These are phyloP conservation scores for Callosobruchus maculatus DNA, from an alignment of 2,888 invertebrate genomes.

Conservation along the genomic window DNA sequence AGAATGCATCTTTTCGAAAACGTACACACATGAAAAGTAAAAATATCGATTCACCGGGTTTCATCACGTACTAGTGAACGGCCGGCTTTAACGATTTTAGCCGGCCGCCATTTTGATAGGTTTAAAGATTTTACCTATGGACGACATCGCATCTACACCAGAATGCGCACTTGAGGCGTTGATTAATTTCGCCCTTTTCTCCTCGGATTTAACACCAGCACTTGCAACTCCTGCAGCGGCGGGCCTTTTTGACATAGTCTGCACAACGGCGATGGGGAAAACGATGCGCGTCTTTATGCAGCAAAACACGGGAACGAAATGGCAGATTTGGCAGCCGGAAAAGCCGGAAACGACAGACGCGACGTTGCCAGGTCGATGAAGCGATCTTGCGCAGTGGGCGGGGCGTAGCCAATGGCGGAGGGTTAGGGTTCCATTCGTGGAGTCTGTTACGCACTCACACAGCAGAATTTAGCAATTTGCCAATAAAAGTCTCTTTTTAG, in stretches of 20 bases:
- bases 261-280: background rate
- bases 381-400: background rate
- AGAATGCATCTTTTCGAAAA: background rate
- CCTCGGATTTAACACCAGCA: background rate
- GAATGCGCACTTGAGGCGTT: background rate
- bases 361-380: background rate
- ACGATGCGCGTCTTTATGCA: background rate
- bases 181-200: background rate
- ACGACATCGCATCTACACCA: background rate
- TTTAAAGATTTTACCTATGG: background rate
- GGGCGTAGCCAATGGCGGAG: background rate
- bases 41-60: background rate
- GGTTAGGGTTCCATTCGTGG: background rate
- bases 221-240: background rate
- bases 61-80: background rate
- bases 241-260: background rate
- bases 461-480: too few relatives aligned
- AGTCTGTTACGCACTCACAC: too few relatives aligned
- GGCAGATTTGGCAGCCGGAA: background rate
- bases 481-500: too few relatives aligned
- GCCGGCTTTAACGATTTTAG: background rate
- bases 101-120: background rate
- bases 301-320: background rate
- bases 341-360: background rate
- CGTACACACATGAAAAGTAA: background rate